These are phyloP conservation scores for Sclerurus mexicanus DNA, from an alignment of 2,113 vertebrate genomes.

Conservation along the genomic window DNA sequence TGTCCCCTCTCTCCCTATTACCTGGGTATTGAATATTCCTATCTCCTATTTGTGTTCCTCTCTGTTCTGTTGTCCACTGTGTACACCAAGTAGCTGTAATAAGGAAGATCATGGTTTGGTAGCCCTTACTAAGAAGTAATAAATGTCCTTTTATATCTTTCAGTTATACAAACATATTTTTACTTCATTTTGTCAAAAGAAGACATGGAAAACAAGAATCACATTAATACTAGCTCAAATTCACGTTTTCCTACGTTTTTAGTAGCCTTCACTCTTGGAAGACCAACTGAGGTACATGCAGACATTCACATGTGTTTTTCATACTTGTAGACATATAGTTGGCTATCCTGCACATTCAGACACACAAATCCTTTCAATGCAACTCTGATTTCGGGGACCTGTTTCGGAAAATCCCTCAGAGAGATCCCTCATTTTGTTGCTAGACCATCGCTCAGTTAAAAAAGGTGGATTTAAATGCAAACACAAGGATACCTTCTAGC, in stretches of 20 bases:
- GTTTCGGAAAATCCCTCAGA: background rate
- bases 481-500: background rate
- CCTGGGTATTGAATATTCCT: background rate
- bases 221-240: background rate
- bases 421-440: background rate
- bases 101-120: background rate
- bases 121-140: background rate
- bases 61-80: background rate
- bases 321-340: background rate
- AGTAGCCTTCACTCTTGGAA: background rate
- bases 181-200: background rate
- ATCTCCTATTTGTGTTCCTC: background rate
- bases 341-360: background rate
- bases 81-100: background rate
- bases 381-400: background rate
- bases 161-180: background rate
- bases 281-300: background rate
- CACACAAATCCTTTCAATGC: background rate
- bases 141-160: background rate
- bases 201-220: background rate
- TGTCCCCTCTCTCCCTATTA: background rate
- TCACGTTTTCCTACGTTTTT: background rate
- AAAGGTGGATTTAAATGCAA: background rate
- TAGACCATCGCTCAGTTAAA: background rate
- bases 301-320: background rate